A percentile compares a stretch with the other conserved stretches of the same genome.
Evolutionary conservation across 2,797 vertebrate genomes (phyloP).

Genomic region (Dicrostonyx torquatus): DNA sequence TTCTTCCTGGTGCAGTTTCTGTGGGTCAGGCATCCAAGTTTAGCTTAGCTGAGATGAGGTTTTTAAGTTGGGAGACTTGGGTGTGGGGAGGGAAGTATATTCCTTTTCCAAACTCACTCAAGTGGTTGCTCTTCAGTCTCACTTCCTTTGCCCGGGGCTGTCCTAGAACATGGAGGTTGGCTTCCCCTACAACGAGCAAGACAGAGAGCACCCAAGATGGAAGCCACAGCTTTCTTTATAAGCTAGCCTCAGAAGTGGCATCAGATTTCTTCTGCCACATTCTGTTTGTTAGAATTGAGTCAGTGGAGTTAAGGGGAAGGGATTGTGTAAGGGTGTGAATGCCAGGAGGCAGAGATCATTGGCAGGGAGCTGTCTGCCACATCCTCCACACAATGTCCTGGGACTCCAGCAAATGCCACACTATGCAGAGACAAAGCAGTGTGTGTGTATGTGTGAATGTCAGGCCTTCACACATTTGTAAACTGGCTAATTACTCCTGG

Average conservation of each 20-base stretch:
- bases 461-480: conserved; percentile 35
- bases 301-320: not conserved
- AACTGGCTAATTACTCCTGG: conserved; percentile 58
- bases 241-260: conserved; percentile 22
- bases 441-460: not conserved
- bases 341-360: not conserved
- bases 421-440: conserved; percentile 21
- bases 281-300: conserved; percentile 12
- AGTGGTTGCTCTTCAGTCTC: not conserved
- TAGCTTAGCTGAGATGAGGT: not conserved
- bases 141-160: not conserved
- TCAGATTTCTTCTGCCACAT: not conserved
- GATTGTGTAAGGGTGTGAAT: not conserved
- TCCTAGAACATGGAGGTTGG: not conserved
- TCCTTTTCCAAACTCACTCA: not conserved
- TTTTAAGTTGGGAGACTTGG: not conserved
- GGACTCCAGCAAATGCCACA: conserved; percentile 18
- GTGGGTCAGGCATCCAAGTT: not conserved
- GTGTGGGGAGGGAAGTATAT: not conserved
- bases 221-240: conserved; percentile 10
- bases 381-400: not conserved
- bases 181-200: not conserved
- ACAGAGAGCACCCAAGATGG: not conserved
- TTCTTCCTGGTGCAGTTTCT: not conserved
- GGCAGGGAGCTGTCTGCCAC: not conserved